Base-by-base conservation (phyloP, 2,113 vertebrate species). In the Microcebus lehilahytsara region DNA sequence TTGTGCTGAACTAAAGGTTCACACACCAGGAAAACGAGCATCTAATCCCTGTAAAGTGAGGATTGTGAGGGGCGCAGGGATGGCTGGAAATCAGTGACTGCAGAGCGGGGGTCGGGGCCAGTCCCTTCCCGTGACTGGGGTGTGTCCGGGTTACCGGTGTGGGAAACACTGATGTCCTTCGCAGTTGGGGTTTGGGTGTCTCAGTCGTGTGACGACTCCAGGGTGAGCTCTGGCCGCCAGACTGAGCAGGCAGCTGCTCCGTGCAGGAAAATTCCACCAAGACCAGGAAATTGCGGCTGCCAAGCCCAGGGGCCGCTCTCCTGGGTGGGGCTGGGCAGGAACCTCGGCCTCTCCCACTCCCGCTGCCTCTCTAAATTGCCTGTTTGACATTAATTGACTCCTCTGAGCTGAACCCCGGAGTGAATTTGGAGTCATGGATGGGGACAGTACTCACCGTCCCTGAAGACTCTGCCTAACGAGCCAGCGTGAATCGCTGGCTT, bases 351-450 rank as follows among this genome's bases (percentile, higher is more conserved):
- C 17, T 56, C 53, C 17, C 53, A 56, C 16, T 19, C 53, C 53
- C 5, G 53, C 46, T 46, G 46, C 46, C 14, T 6, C 12, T 8
- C 46, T 69, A 1, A 93, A 93, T 74, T 93, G 75, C 46, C 42
- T 62, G 58, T 78, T 81, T 67, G 67, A 93, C 95, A 95, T 85
- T 95, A 96, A 96, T 49, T 85, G 80, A 40, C 32, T 94, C 84
- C 69, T 85, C 51, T 2, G 40, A 85, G 92, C 49, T 49, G 42
- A 94, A 53, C 27, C 53, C 77, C 32, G 1, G 6, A 67, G 74
- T 3, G 34, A 95, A 34, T 85, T 34, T 11, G 6, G 51, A 71
- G 30, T 17, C 30, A 27, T 27, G 91, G 91, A 77, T 72, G 80
- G 72, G 84, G n/a, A 56, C 40, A 56, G 25, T 42, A 56, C 62